phyloP scores from a whole-genome alignment of 2,888 invertebrate species.

The Stenodema calcarata region DNA sequence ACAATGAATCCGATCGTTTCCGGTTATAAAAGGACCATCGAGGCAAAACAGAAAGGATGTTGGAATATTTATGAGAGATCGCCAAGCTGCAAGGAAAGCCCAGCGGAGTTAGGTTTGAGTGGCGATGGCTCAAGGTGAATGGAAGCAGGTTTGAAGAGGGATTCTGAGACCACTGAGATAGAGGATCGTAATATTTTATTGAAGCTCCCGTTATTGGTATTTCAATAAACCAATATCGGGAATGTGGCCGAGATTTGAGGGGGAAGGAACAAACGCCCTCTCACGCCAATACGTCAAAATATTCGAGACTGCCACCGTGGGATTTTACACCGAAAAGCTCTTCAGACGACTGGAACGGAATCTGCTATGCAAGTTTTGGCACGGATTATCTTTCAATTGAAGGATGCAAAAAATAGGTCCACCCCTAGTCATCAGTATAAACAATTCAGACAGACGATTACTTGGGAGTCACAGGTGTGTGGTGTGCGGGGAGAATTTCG shows the following conservation, averaged over 20 bases:
- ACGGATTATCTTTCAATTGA: not conserved
- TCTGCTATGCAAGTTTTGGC: not conserved
- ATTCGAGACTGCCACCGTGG: not conserved
- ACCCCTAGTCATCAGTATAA: too few relatives aligned
- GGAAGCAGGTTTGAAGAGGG: slow-evolving; percentile 6
- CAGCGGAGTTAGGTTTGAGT: not conserved
- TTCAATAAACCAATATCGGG: slow-evolving; percentile 48
- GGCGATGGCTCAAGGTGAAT: slow-evolving; percentile 4
- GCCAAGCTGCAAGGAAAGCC: not conserved
- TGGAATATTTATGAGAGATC: slow-evolving; percentile 30
- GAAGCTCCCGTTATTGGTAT: slow-evolving; percentile 43
- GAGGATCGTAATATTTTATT: slow-evolving; percentile 42
- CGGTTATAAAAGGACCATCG: slow-evolving; percentile 10
- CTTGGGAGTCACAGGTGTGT: too few relatives aligned
- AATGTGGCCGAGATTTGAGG: slow-evolving; percentile 35
- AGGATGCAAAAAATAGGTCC: too few relatives aligned
- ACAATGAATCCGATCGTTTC: not conserved
- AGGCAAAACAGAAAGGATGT: not conserved
- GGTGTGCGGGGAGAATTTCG: too few relatives aligned
- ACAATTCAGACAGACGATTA: too few relatives aligned
- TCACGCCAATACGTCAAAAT: not conserved
- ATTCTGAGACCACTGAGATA: not conserved
- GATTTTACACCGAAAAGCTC: not conserved
- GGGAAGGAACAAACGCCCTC: not conserved
- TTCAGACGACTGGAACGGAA: not conserved